A percentile compares a stretch with the other conserved stretches of the same genome.
phyloP scores from a whole-genome alignment of 2,113 vertebrate genomes.

The Otis tarda region DNA sequence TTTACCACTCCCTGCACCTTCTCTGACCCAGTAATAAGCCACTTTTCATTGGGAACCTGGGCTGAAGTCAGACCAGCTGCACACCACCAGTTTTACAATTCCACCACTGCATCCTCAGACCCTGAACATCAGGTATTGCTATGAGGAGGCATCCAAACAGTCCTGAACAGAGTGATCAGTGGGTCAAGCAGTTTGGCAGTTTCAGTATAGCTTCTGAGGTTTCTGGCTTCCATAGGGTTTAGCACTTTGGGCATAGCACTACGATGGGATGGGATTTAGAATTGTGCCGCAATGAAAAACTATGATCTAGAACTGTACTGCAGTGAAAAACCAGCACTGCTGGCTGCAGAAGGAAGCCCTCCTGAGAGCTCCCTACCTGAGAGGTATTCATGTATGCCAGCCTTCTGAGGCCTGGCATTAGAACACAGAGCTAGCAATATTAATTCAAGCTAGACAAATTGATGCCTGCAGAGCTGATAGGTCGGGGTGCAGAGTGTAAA shows the following conservation, averaged over 20 bases:
- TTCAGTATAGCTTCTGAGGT: neutral
- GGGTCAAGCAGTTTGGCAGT: neutral
- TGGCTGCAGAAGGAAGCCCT: too few species aligned
- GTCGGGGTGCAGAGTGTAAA: neutral
- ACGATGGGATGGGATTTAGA: neutral
- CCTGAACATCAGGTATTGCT: neutral
- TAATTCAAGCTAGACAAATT: neutral
- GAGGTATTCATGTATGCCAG: accelerated
- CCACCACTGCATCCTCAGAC: neutral
- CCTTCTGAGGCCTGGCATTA: accelerated
- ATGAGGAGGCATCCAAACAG: neutral
- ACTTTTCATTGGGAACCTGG: neutral
- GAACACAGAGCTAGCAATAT: neutral
- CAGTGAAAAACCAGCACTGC: neutral
- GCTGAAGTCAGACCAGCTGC: neutral
- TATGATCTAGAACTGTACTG: neutral
- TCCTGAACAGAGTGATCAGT: neutral
- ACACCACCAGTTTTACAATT: neutral
- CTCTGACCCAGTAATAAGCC: neutral
- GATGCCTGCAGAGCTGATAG: neutral
- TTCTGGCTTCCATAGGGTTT: neutral
- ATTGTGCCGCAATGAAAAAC: too few species aligned
- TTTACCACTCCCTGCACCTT: neutral
- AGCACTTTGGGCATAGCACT: neutral
- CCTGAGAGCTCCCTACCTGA: neutral